phyloP scores from a whole-genome alignment of 1,140 invertebrate genomes.

The Drosophila virilis region DNA sequence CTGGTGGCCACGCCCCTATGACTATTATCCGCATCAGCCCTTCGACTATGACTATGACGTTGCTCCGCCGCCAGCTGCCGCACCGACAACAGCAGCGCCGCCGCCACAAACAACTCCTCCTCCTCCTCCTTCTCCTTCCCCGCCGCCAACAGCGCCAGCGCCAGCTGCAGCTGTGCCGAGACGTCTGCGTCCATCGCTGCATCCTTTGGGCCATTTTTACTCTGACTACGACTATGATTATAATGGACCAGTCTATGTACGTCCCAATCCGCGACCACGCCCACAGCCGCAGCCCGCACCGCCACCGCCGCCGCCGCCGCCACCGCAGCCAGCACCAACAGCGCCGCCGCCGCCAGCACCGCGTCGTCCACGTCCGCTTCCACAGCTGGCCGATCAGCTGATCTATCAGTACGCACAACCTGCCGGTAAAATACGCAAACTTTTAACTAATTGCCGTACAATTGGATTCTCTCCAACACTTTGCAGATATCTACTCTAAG shows the following conservation, averaged over 20 bases:
- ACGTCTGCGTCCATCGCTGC: conserved; percentile 47
- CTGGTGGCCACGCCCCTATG: conserved; percentile 52
- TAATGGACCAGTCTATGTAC: conserved; percentile 22
- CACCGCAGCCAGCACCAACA: conserved; percentile 19
- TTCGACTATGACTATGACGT: conserved; percentile 52
- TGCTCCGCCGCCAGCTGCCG: conserved; percentile 15
- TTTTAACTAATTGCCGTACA: conserved; percentile 82
- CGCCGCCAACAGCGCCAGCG: background rate
- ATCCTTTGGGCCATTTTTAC: conserved; percentile 17
- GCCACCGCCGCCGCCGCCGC: conserved; percentile 8
- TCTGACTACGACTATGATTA: conserved; percentile 65
- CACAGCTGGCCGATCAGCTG: conserved; percentile 57
- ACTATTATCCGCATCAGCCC: conserved; percentile 42
- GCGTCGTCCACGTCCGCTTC: conserved; percentile 23
- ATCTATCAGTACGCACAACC: conserved; percentile 79
- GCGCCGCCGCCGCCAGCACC: conserved; percentile 17
- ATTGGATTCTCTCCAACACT: conserved; percentile 83
- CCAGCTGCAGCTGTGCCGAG: conserved; percentile 26
- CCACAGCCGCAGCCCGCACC: conserved; percentile 18
- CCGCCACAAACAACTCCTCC: conserved; percentile 16
- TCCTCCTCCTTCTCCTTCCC: too few species aligned
- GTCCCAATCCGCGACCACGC: conserved; percentile 2
- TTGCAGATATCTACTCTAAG: conserved; percentile 80
- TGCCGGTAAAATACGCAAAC: conserved; percentile 78
- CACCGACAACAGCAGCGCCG: conserved; percentile 17